Evolutionary conservation across 2,797 vertebrate species (phyloP), one percentile per base, ranked within the genome.

Genomic region (Lagorchestes hirsutus): DNA sequence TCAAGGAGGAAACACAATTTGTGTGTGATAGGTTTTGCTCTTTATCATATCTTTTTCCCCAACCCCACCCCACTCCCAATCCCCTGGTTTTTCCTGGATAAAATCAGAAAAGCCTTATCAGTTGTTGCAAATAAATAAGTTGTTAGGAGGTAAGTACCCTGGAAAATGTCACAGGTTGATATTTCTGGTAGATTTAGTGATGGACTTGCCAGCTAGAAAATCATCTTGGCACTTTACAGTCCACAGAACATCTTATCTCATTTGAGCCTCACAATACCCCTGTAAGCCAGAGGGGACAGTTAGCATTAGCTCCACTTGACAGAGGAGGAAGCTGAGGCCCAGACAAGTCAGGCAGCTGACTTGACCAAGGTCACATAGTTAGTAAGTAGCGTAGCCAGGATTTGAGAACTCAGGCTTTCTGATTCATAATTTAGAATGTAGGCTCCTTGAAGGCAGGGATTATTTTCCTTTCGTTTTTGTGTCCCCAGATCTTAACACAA

Each of bases 61-160:
- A 34, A 0, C 4, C 31, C 9, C 74, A 87, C n/a, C 16, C 40
- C 18, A 24, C 22, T 1, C 3, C 18, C 29, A 34, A 24, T 3
- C 8, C 40, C 22, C 40, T 46, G 67, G 1, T 46, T 50, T 87
- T 87, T 87, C 90, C 92, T 93, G 95, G 94, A 98, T 94, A 82
- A 92, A 95, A 93, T 96, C 74, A 95, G 96, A 96, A 96, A 91
- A 87, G 74, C 93, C 96, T 96, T 93, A 92, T 97, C 92, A 95
- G 96, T 91, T 22, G 0, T 92, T 90, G n/a, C 34, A 82, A 96
- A 96, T 93, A 95, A 95, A 95, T 46, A 90, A 0, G 10, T 29
- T 92, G 93, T 87, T 50, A 87, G 40, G 74, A 87, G 96, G 94
- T 96, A 91, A 92, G 91, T 52, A 95, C 95, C 93, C 87, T 93